Evolutionary conservation across 2,113 vertebrate genomes (phyloP).

Genomic region (Cephalopholis sonnerati): DNA sequence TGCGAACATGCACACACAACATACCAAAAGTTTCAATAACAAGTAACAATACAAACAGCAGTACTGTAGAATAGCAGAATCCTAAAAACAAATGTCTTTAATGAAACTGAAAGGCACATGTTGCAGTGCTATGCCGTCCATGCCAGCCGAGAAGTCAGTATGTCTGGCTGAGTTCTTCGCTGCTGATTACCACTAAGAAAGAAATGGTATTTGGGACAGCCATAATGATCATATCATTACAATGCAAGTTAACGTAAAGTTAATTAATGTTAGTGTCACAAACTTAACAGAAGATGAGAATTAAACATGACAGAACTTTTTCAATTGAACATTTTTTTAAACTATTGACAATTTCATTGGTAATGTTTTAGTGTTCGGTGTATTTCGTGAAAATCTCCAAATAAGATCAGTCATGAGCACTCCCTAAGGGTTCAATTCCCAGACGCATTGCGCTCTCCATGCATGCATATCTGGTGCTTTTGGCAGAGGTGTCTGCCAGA

Average conservation of each 20-base stretch:
- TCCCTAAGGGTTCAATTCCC: neutral
- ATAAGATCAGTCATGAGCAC: neutral
- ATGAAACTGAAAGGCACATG: too few relatives aligned
- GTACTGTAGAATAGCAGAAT: too few relatives aligned
- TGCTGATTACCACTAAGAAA: too few relatives aligned
- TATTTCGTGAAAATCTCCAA: neutral
- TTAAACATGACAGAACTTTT: neutral
- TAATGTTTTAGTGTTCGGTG: neutral
- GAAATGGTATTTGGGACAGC: too few relatives aligned
- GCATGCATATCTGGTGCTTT: neutral
- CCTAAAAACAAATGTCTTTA: too few relatives aligned
- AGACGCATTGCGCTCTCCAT: neutral
- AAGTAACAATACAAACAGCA: too few relatives aligned
- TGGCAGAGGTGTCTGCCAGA: constrained; percentile 7
- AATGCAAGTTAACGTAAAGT: neutral
- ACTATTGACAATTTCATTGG: neutral
- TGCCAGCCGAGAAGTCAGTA: too few relatives aligned
- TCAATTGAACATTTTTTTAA: neutral
- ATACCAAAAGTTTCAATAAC: too few relatives aligned
- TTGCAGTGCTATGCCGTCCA: too few relatives aligned
- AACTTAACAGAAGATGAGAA: neutral
- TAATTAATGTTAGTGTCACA: neutral
- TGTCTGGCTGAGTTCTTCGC: too few relatives aligned
- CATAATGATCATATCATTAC: neutral
- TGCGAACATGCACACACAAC: too few relatives aligned